phyloP scores from a whole-genome alignment of 2,888 invertebrate genomes.

The Fissipunctia ypsillon region DNA sequence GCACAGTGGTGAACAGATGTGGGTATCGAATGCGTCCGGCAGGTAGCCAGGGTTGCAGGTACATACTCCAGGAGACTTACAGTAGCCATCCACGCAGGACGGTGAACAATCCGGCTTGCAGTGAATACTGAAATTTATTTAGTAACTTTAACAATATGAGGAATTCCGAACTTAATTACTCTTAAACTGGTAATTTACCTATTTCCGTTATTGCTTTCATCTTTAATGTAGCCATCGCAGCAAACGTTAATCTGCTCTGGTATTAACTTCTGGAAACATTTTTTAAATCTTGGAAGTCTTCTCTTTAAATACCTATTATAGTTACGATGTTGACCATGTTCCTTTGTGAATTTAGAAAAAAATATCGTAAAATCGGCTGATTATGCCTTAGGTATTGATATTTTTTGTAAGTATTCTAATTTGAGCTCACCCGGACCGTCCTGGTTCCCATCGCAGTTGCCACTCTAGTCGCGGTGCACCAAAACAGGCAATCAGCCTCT shows the following conservation, averaged over 20 bases:
- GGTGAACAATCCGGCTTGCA: constrained; percentile 65
- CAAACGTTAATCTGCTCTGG: constrained; percentile 60
- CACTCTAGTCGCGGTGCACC: constrained; percentile 63
- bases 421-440: constrained; percentile 50
- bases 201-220: constrained; percentile 40
- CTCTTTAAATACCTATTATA: not conserved
- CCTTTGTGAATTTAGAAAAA: not conserved
- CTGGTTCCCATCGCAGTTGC: constrained; percentile 63
- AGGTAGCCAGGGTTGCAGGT: constrained; percentile 64
- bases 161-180: not conserved
- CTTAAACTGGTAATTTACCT: constrained; percentile 42
- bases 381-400: not conserved
- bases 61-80: constrained; percentile 65
- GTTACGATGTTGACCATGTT: not conserved
- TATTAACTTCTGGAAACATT: constrained; percentile 60
- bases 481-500: constrained; percentile 57
- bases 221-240: constrained; percentile 65
- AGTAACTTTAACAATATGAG: not conserved
- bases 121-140: constrained; percentile 55
- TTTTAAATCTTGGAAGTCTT: not conserved
- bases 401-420: not conserved
- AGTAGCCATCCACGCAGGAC: constrained; percentile 65
- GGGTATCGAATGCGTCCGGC: constrained; percentile 36
- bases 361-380: not conserved
- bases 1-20: constrained; percentile 62